Base-by-base conservation (phyloP, 1,140 invertebrate species). In the Bursaphelenchus mucronatus region DNA sequence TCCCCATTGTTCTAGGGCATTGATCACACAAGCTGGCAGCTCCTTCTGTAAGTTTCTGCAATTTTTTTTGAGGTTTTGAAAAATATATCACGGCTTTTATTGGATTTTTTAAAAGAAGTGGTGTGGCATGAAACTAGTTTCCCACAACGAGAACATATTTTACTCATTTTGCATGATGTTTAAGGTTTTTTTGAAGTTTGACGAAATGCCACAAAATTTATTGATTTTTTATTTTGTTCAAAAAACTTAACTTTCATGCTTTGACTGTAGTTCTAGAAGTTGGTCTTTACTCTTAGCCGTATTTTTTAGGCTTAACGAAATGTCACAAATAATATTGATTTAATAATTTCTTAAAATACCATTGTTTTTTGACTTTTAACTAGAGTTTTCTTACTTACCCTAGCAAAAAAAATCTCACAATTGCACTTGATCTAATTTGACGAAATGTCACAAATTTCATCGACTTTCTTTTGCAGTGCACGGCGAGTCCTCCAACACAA, bases 1-100 rank as follows among this genome's bases (percentile, higher is more conserved):
- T 30, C 70, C 70, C 13, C 70, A 72, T 61, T 72, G 70, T 47
- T 70, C 70, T 1, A 72, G 52, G 21, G 70, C 70, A 17, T 63
- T 71, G 40, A 61, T 72, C 45, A 44, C 57, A 39, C 40, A 2
- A 11, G 57, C 57, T 4, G 57, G 40, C 11, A 39, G 40, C 11
- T 59, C 57, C 2, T 40, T 43, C 9, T 50, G 57, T 59, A 59
- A 44, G 57, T 50, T 59, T 55, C 13, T n/a, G 30, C 30, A 30
- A 30, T 30, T 30, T 30, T 30, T 30, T 30, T 30, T 30, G 5
- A 30, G 1, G 30, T 3, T 30, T 30, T 30, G 30, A 30, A 30
- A 70, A n/a, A n/a, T n/a, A n/a, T n/a, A n/a, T n/a, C n/a, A n/a
- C n/a, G n/a, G n/a, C n/a, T n/a, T n/a, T n/a, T n/a, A n/a, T n/a